These are phyloP conservation scores for Macropis europaea DNA, from an alignment of 2,888 invertebrate genomes.

Conservation along the genomic window DNA sequence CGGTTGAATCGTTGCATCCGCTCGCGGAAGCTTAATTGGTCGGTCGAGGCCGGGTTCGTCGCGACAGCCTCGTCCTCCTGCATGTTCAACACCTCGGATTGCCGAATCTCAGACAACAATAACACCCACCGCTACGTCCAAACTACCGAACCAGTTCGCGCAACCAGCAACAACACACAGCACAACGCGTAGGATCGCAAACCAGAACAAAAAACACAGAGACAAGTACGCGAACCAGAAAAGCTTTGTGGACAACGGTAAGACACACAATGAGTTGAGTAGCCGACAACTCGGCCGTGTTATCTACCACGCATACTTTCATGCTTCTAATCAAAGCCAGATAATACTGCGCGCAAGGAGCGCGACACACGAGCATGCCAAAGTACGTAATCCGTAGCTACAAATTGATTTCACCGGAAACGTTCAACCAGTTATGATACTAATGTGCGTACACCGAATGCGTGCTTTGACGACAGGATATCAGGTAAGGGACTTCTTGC, in stretches of 20 bases:
- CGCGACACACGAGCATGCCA: constrained; percentile 11
- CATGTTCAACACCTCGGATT: constrained; percentile 59
- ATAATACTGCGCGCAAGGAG: neutral
- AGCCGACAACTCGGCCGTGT: too few species aligned
- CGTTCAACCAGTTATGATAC: neutral
- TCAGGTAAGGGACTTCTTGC: constrained; percentile 11
- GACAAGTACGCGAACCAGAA: neutral
- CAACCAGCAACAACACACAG: constrained; percentile 4
- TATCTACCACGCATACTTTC: constrained; percentile 16
- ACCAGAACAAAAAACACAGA: too few species aligned
- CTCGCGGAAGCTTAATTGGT: constrained; percentile 93
- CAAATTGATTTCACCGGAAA: neutral
- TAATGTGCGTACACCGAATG: neutral
- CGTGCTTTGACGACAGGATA: neutral
- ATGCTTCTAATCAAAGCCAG: constrained; percentile 33
- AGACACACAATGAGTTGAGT: neutral
- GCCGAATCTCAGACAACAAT: constrained; percentile 9
- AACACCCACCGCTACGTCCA: constrained; percentile 12
- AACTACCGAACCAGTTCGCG: constrained; percentile 18
- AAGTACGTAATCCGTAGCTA: neutral
- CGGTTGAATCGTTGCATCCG: constrained; percentile 95
- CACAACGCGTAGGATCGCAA: too few species aligned
- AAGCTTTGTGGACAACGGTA: neutral
- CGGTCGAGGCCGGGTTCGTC: constrained; percentile 73
- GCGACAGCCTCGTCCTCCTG: constrained; percentile 74